Evolutionary conservation across 2,797 vertebrate species (phyloP).

Genomic region (Zenarchopterus dispar): DNA sequence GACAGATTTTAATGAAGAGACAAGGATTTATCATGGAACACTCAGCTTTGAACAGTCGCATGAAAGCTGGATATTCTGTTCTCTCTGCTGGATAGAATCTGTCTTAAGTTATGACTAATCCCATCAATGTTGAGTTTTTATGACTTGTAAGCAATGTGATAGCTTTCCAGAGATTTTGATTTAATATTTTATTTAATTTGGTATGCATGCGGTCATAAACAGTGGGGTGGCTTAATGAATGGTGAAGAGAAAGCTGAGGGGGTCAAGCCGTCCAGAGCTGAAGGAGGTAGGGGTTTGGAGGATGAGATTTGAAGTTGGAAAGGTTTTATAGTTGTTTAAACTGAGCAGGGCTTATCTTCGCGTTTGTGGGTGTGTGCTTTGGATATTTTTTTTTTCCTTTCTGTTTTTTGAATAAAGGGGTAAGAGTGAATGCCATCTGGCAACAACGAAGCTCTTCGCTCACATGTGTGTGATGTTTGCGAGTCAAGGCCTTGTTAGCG

Average conservation of each 20-base stretch:
- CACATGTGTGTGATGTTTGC: conserved; percentile 73
- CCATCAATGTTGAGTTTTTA: conserved; percentile 20
- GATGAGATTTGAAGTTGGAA: conserved; percentile 23
- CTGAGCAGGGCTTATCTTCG: conserved; percentile 31
- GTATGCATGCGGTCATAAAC: conserved; percentile 24
- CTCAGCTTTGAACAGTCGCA: conserved; percentile 38
- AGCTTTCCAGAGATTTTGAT: conserved; percentile 15
- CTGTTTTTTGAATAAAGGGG: conserved; percentile 30
- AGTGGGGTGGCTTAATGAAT: conserved; percentile 26
- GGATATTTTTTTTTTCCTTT: conserved; percentile 1
- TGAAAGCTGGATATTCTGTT: conserved; percentile 51
- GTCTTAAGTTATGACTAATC: conserved; percentile 29
- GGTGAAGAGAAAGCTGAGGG: conserved; percentile 9
- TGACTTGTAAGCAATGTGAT: conserved; percentile 28
- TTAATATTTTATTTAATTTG: conserved; percentile 31
- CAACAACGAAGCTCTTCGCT: conserved; percentile 44
- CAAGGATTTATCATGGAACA: conserved; percentile 30
- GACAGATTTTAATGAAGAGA: conserved; percentile 50
- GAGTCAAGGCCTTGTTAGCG: conserved; percentile 74
- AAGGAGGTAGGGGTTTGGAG: conserved; percentile 5
- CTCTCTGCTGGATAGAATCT: conserved; percentile 22
- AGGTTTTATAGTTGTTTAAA: conserved; percentile 24
- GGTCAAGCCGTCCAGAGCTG: conserved; percentile 4
- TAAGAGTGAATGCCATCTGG: conserved; percentile 67
- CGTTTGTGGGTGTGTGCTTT: conserved; percentile 34